Percentiles rank a stretch among this genome's conserved stretches.
Conservation (phyloP, 92 coral and sea anemone species). For the Pocillopora grandis region DNA sequence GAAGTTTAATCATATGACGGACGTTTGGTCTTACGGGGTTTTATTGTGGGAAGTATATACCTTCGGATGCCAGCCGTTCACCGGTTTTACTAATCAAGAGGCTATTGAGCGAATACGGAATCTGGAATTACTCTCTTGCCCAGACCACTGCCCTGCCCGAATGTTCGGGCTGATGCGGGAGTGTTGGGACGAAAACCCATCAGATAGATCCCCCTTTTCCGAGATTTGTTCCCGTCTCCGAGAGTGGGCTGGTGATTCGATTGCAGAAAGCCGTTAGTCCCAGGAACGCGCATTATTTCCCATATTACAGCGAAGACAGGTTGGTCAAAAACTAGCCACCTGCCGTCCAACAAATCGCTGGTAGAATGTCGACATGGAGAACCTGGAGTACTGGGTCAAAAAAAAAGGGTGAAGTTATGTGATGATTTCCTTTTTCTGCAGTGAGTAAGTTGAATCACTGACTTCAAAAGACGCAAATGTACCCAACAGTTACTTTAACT, state of each 20-base stretch:
- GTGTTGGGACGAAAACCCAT: conserved; percentile 85
- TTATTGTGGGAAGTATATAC: conserved; percentile 92
- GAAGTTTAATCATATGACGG: conserved; percentile 71
- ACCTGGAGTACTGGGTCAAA: no score
- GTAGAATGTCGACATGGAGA: no score
- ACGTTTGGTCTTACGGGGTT: conserved; percentile 95
- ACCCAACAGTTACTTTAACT: background rate
- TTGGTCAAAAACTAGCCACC: background rate
- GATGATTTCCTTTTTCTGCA: no score
- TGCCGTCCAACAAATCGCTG: no score
- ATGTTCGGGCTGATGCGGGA: conserved; percentile 83
- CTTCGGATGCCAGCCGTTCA: conserved; percentile 81
- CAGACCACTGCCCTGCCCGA: conserved; percentile 87
- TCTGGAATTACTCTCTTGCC: conserved; percentile 76
- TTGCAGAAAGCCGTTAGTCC: conserved; percentile 70
- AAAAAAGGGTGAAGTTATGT: no score
- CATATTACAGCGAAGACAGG: background rate
- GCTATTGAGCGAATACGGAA: conserved; percentile 83
- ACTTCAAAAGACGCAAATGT: no score
- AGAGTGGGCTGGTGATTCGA: conserved; percentile 79
- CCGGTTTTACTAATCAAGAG: conserved; percentile 75
- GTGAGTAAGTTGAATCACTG: no score
- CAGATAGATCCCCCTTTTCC: conserved; percentile 79
- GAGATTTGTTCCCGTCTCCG: conserved; percentile 82
- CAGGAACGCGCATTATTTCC: background rate